phyloP scores from a whole-genome alignment of 2,113 vertebrate genomes.

The Orycteropus afer region DNA sequence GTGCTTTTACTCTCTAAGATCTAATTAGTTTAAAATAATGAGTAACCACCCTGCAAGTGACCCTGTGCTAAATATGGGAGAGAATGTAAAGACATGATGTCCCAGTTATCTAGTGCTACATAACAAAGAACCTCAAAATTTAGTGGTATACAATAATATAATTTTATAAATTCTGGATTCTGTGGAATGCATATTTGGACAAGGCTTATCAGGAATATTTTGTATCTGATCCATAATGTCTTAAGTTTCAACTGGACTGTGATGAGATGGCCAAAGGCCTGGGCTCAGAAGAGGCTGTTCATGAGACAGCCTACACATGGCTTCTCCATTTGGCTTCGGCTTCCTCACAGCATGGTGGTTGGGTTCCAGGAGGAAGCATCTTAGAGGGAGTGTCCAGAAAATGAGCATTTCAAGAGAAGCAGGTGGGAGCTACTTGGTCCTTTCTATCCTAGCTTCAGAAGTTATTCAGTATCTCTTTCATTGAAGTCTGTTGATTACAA shows the following conservation, averaged over 20 bases:
- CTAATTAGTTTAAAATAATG: slow-evolving; percentile 3
- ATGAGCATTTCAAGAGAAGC: not conserved
- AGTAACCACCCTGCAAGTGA: not conserved
- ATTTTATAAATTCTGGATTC: not conserved
- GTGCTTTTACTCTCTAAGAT: not conserved
- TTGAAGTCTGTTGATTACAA: not conserved
- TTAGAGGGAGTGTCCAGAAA: not conserved
- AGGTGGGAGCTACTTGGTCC: not conserved
- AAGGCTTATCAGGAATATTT: not conserved
- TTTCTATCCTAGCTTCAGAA: not conserved
- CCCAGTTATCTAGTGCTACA: not conserved
- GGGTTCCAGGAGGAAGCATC: not conserved
- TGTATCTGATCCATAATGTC: not conserved
- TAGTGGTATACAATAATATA: not conserved
- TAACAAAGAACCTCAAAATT: not conserved
- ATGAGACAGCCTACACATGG: not conserved
- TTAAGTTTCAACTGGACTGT: not conserved
- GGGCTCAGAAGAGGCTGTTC: not conserved
- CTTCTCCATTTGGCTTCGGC: not conserved
- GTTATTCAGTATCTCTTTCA: accelerated
- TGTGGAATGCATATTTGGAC: not conserved
- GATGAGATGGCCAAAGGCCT: not conserved
- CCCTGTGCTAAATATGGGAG: not conserved
- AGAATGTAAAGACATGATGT: not conserved
- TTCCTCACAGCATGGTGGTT: not conserved